Conservation (phyloP, 2,888 invertebrate species). For the Seira musarum region DNA sequence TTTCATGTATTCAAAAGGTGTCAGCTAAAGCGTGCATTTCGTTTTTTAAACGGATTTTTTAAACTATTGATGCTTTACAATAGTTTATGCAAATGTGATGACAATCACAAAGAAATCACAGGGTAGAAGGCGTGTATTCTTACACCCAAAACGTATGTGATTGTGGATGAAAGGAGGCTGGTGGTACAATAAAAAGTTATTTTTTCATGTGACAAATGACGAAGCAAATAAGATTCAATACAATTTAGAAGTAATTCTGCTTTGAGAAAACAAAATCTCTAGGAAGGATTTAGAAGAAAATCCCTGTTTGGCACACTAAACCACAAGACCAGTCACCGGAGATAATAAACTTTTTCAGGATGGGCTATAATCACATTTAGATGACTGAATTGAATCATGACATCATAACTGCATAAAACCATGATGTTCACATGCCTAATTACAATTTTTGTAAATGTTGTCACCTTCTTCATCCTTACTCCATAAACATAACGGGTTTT, state of each 20-base stretch:
- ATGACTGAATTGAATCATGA: conserved; percentile 33
- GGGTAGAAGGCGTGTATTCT: background rate
- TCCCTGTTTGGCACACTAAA: background rate
- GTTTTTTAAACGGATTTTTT: background rate
- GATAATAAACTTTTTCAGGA: background rate
- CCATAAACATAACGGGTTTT: conserved; percentile 52
- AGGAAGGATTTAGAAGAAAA: background rate
- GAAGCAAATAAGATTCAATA: background rate
- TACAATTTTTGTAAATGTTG: conserved; percentile 18
- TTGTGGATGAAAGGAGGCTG: background rate
- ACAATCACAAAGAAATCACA: background rate
- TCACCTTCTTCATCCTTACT: conserved; percentile 16
- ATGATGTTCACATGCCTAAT: conserved; percentile 55
- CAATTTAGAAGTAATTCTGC: background rate
- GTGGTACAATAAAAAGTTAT: background rate
- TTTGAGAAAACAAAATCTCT: background rate
- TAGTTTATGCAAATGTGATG: background rate
- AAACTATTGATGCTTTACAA: background rate
- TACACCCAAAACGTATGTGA: background rate
- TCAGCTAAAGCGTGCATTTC: background rate
- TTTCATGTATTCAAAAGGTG: background rate
- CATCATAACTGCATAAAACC: conserved; percentile 18
- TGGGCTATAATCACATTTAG: background rate
- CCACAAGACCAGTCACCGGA: background rate
- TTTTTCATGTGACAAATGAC: background rate